Conservation (phyloP, 2,113 vertebrate species). For the Rhabdomys dilectus region DNA sequence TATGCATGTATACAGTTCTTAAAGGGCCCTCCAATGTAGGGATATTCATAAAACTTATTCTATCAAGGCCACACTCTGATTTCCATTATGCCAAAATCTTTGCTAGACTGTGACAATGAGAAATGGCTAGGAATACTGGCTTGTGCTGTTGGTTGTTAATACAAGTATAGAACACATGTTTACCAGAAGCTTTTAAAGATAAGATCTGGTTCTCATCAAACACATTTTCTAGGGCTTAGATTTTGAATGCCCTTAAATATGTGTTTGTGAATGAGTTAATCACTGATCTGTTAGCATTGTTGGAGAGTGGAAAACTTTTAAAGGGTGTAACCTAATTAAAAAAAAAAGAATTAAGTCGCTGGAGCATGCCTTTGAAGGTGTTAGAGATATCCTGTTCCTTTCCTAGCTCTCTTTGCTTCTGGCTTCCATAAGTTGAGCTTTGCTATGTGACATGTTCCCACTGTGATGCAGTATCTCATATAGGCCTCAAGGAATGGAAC, state of each 20-base stretch:
- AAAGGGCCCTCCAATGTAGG: neutral
- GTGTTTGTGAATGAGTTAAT: neutral
- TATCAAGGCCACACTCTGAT: neutral
- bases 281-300: no score
- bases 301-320: neutral
- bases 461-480: neutral
- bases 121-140: neutral
- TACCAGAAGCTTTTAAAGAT: neutral
- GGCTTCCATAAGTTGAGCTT: neutral
- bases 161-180: neutral
- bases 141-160: neutral
- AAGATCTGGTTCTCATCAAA: neutral
- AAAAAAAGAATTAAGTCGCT: neutral
- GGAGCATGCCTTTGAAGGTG: neutral
- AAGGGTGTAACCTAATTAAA: no score
- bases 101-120: neutral
- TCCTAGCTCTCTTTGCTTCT: neutral
- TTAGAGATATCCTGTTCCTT: fast-evolving
- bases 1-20: neutral
- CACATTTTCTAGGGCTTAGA: neutral
- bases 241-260: neutral
- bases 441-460: neutral
- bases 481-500: no score
- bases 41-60: neutral
- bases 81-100: neutral